Conservation (phyloP, 2,113 vertebrate species). For the Oriolus oriolus region DNA sequence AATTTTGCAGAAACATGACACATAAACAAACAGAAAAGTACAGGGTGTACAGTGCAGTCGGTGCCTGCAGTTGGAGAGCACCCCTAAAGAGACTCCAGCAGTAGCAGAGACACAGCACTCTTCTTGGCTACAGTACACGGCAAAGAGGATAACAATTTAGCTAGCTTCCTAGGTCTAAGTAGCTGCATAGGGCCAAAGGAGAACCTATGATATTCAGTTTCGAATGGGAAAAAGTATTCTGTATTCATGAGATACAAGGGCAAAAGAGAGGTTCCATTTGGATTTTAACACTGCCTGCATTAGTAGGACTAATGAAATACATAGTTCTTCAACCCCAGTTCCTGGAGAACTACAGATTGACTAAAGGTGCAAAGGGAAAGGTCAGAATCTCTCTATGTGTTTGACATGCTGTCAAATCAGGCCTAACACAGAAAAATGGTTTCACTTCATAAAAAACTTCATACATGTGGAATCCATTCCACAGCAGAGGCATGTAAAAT, state of each 20-base stretch:
- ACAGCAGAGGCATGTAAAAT: background rate
- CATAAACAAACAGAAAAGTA: conserved; percentile 20
- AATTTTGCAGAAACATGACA: background rate
- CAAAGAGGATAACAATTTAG: background rate
- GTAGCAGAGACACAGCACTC: conserved; percentile 16
- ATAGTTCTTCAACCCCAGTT: background rate
- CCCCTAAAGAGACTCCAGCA: background rate
- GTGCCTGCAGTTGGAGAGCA: conserved; percentile 4
- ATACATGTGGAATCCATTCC: background rate
- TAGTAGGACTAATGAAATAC: background rate
- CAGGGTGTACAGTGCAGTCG: background rate
- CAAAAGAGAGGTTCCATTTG: background rate
- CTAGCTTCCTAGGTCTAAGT: background rate
- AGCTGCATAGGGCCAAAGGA: background rate
- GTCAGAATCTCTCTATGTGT: background rate
- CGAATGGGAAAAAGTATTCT: background rate
- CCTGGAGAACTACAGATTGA: background rate
- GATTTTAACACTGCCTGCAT: background rate
- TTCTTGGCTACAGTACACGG: background rate
- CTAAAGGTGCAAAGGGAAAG: background rate
- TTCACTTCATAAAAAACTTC: background rate
- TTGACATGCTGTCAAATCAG: background rate
- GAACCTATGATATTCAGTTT: background rate
- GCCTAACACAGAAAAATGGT: background rate
- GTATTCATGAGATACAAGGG: background rate